Evolutionary conservation across 2,888 invertebrate genomes (phyloP), one percentile per base, ranked within the genome.

Genomic region (Linnaemya vulpina): DNA sequence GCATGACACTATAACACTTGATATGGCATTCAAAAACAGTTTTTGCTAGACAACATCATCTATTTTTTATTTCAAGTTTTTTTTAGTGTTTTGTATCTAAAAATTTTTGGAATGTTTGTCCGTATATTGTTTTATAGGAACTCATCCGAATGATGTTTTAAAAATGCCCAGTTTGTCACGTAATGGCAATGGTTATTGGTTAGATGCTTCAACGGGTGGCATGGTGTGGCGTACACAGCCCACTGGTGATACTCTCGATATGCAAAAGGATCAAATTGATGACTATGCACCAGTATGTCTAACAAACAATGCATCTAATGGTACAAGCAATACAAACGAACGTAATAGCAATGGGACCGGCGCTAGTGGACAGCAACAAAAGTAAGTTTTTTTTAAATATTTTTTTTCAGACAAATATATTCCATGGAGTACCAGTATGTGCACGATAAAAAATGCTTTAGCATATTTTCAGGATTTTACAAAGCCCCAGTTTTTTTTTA

Each of bases 91-190:
- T 58, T 25, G 35, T 55, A 67, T 38, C 20, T 58, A 51, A 75
- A 60, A 11, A 63, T 68, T 74, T 86, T 68, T 75, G 65, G 25
- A 25, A 55, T 46, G 25, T 60, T 73, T 86, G 46, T 51, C 22
- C 22, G 15, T 75, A 20, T 55, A 55, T 84, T 87, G 86, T 77
- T 78, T 84, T 86, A 60, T 89, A 92, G 92, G 92, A 88, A 89
- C 90, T 89, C 92, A 92, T 89, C 89, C 92, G 77, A 92, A 89
- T 88, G 92, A 92, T 88, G 92, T 91, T 87, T 90, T 92, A 81
- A 92, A 92, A 92, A 92, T 92, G 91, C 91, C 92, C 87, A 92
- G 91, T 88, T 89, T 92, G 88, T 92, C 92, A 88, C 90, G 91
- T 83, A 91, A 91, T 82, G 90, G 89, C 87, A 92, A 92, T 86